Base-by-base conservation (phyloP, 2,888 invertebrate genomes). In the Lomographa bimaculata region DNA sequence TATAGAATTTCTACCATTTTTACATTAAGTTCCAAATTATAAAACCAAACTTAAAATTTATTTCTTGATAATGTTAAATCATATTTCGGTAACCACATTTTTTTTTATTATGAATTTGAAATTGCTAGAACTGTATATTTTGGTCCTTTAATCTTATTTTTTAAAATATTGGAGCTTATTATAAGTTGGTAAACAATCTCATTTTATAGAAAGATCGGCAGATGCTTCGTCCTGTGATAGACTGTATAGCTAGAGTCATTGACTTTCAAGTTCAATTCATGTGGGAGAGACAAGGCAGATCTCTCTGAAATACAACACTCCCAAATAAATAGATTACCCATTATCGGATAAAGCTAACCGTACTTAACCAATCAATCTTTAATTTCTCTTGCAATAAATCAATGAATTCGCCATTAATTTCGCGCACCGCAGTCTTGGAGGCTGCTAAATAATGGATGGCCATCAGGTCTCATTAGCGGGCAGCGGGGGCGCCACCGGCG, bases 321-420 rank as follows among this genome's bases (percentile, higher is more conserved):
- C 14, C 6, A 19, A 11, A 6, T 21, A 54, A 57, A 42, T 50
- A 54, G 56, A 57, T 56, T 56, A 54, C 50, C 60, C 50, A 37
- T 54, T 51, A 52, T 48, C 52, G 40, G 48, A 55, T 55, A 40
- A 54, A 54, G 54, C 51, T 42, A 60, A 64, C 68, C 61, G 57
- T 60, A 66, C 60, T 69, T 66, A 63, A 58, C 64, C 64, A 72
- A 82, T 82, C 79, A 78, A 82, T 81, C 76, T 79, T 77, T 80
- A 79, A 79, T 79, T 80, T 76, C 64, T 69, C 68, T 65, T 67
- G 76, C 77, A 72, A 81, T 84, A 79, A 86, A 86, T 86, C 86
- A 85, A 87, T 86, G 81, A 79, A 80, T 79, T 71, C 65, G 69
- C 79, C 80, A 84, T 85, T 83, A 82, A 86, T 86, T 81, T 82